Percentiles rank a stretch among this genome's conserved stretches.
Conservation (phyloP, 2,797 vertebrate genomes). For the Lithobates sylvaticus region DNA sequence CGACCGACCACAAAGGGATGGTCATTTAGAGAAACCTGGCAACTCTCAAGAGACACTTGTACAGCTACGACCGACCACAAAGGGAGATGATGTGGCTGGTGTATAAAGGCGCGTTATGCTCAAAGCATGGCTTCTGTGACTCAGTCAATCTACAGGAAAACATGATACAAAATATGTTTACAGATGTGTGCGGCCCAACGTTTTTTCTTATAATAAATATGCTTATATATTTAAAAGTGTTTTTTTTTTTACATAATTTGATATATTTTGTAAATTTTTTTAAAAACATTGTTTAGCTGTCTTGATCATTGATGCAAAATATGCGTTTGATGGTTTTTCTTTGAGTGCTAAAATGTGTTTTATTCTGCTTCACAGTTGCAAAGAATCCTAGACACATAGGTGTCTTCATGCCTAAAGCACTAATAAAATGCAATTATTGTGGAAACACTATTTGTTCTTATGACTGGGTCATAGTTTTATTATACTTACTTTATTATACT, state of each 20-base stretch:
- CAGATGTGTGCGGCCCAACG: constrained; percentile 10
- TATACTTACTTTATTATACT: too few species aligned
- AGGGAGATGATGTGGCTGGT: constrained; percentile 61
- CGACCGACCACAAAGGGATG: constrained; percentile 59
- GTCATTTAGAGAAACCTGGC: constrained; percentile 59
- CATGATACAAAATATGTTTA: constrained; percentile 50
- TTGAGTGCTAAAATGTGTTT: too few species aligned
- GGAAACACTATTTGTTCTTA: too few species aligned
- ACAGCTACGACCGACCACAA: constrained; percentile 58
- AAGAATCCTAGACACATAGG: too few species aligned
- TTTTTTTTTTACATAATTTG: constrained; percentile 3
- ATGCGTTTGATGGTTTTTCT: too few species aligned
- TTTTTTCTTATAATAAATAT: constrained; percentile 28
- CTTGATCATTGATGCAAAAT: too few species aligned
- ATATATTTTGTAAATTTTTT: too few species aligned
- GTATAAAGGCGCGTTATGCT: constrained; percentile 56
- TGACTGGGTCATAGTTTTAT: too few species aligned
- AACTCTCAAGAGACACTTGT: constrained; percentile 54
- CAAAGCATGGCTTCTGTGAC: constrained; percentile 40
- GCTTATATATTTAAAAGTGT: constrained; percentile 1
- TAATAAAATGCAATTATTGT: too few species aligned
- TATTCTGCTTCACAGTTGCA: too few species aligned
- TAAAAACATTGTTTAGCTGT: too few species aligned
- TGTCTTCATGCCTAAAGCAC: too few species aligned
- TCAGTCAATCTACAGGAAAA: constrained; percentile 38